Conservation (phyloP, 2,797 vertebrate genomes). For the Forpus xanthops region DNA sequence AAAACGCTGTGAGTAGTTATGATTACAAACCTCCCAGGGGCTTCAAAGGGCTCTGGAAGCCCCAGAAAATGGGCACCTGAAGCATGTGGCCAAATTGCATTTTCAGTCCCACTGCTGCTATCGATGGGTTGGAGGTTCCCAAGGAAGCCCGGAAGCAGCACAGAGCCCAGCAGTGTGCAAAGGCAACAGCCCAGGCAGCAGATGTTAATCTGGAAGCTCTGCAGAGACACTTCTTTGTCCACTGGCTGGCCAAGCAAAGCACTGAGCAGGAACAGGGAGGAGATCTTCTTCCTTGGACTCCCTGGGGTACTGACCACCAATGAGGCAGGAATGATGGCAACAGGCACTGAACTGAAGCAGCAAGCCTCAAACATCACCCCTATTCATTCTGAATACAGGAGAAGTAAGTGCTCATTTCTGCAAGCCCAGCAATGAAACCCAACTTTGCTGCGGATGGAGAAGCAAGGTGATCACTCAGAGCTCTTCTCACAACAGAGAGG, state of each 20-base stretch:
- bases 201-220: neutral
- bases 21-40: neutral
- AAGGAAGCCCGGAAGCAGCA: neutral
- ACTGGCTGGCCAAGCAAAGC: rapidly evolving
- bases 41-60: neutral
- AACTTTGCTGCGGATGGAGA: rapidly evolving
- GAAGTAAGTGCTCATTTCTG: neutral
- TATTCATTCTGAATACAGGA: rapidly evolving
- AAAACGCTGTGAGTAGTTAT: neutral
- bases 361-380: neutral
- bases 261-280: neutral
- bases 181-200: neutral
- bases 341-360: neutral
- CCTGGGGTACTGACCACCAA: rapidly evolving
- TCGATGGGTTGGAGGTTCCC: neutral
- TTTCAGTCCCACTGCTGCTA: neutral
- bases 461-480: neutral
- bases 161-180: neutral
- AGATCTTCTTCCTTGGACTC: rapidly evolving
- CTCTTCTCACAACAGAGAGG: neutral
- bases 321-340: rapidly evolving
- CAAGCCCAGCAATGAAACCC: neutral
- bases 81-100: rapidly evolving
- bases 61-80: neutral
- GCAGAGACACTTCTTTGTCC: neutral